Evolutionary conservation across 1,140 invertebrate genomes (phyloP).

Genomic region (Battus philenor): DNA sequence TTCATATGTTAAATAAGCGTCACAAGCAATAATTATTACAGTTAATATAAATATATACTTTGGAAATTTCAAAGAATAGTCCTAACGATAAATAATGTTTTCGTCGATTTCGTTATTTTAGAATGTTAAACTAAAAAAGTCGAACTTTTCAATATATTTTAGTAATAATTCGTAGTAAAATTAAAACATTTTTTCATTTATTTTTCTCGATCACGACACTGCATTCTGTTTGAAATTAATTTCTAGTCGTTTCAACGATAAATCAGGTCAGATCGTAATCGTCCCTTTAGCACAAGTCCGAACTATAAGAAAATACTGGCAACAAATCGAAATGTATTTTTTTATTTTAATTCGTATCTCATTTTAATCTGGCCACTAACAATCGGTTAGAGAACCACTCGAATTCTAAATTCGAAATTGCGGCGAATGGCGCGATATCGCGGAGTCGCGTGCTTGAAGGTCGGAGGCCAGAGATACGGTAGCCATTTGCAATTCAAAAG

Average conservation of each 20-base stretch:
- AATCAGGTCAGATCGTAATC: conserved; percentile 14
- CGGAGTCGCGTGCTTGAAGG: conserved; percentile 51
- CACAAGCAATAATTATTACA: neutral
- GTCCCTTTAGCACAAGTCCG: neutral
- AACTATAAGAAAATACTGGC: conserved; percentile 4
- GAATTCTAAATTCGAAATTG: conserved; percentile 30
- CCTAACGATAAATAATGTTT: neutral
- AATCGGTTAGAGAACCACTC: conserved; percentile 18
- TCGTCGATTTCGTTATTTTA: neutral
- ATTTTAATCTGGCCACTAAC: conserved; percentile 8
- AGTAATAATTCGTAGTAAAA: too few species aligned
- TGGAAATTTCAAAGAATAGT: neutral
- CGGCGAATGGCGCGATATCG: conserved; percentile 37
- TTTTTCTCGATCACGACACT: conserved; percentile 10
- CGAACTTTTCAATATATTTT: too few species aligned
- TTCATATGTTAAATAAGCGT: too few species aligned
- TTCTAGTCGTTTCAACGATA: conserved; percentile 8
- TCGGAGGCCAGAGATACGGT: conserved; percentile 42
- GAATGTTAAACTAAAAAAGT: neutral
- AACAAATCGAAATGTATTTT: conserved; percentile 1
- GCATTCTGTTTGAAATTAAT: conserved; percentile 4
- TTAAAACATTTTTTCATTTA: too few species aligned
- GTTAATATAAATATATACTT: neutral
- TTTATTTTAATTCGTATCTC: conserved; percentile 8
- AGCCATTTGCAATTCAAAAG: conserved; percentile 59